These are phyloP conservation scores for Rhinopomastus cyanomelas DNA, from an alignment of 2,113 vertebrate species.

Conservation along the genomic window DNA sequence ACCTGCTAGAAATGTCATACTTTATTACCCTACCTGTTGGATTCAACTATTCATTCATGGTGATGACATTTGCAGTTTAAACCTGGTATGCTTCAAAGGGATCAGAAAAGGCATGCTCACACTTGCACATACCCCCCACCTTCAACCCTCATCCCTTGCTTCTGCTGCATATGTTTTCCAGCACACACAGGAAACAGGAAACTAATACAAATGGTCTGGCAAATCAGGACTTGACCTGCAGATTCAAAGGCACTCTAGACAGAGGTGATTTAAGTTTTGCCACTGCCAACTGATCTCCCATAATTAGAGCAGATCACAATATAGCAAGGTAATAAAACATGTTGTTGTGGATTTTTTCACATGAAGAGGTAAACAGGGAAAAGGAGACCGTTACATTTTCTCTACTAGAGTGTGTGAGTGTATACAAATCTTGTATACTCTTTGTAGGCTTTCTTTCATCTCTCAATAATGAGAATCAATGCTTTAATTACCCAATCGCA, in stretches of 20 bases:
- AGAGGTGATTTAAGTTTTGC: neutral
- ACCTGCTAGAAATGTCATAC: slow-evolving; percentile 37
- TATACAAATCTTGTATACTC: neutral
- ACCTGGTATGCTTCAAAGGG: neutral
- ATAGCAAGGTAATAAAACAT: neutral
- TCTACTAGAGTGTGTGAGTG: neutral
- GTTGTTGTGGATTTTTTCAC: neutral
- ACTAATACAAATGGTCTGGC: neutral
- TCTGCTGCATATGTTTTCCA: neutral
- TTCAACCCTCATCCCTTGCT: fast-evolving
- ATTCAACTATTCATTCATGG: slow-evolving; percentile 9
- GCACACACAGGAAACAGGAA: neutral
- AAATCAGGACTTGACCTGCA: neutral
- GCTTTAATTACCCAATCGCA: neutral
- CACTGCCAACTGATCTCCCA: neutral
- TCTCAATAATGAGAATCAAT: neutral
- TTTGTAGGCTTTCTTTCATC: neutral
- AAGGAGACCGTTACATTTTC: neutral
- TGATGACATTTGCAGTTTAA: slow-evolving; percentile 33
- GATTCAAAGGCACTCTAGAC: neutral
- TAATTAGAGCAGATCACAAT: neutral
- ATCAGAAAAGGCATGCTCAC: neutral
- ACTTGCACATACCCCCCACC: too few species aligned
- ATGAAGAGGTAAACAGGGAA: neutral
- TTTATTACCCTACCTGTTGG: slow-evolving; percentile 59